Percentiles rank a stretch among this genome's conserved stretches.
These are phyloP conservation scores for Gila orcuttii DNA, from an alignment of 2,113 vertebrate genomes.

Conservation along the genomic window DNA sequence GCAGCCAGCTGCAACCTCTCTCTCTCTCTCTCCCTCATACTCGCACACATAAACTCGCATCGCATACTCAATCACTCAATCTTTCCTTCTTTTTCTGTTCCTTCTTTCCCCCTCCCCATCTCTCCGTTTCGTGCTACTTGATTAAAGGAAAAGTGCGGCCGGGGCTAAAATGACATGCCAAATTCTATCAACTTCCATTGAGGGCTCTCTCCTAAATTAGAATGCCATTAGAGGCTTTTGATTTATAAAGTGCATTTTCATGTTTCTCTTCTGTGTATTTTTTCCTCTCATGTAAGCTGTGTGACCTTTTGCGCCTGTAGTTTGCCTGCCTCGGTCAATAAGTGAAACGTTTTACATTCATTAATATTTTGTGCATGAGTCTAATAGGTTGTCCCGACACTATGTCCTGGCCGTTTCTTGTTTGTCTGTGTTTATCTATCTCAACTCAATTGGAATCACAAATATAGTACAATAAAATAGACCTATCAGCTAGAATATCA, in stretches of 20 bases:
- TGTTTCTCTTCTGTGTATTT: conserved; percentile 33
- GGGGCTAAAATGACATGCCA: conserved; percentile 58
- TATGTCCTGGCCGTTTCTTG: conserved; percentile 8
- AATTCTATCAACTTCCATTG: conserved; percentile 57
- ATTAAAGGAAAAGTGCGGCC: conserved; percentile 80
- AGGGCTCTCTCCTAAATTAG: conserved; percentile 60
- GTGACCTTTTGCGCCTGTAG: conserved; percentile 30
- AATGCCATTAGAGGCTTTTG: conserved; percentile 54
- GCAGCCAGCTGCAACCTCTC: conserved; percentile 83
- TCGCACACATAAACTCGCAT: background rate
- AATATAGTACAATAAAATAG: background rate
- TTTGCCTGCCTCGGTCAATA: conserved; percentile 17
- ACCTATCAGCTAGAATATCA: too few relatives aligned
- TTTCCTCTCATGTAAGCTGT: conserved; percentile 24
- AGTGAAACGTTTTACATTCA: conserved; percentile 25
- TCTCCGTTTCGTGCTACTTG: conserved; percentile 74
- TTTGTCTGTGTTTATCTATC: conserved; percentile 80
- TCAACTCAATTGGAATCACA: conserved; percentile 54
- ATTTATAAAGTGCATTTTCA: conserved; percentile 78
- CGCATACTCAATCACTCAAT: conserved; percentile 24
- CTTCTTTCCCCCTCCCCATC: background rate
- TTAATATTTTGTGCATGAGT: conserved; percentile 10
- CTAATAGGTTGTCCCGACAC: background rate
- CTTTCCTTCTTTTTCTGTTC: conserved; percentile 22
- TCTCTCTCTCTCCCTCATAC: background rate